Evolutionary conservation across 2,113 vertebrate species (phyloP), one percentile per base, ranked within the genome.

Genomic region (Tenebrosternarchus preto): DNA sequence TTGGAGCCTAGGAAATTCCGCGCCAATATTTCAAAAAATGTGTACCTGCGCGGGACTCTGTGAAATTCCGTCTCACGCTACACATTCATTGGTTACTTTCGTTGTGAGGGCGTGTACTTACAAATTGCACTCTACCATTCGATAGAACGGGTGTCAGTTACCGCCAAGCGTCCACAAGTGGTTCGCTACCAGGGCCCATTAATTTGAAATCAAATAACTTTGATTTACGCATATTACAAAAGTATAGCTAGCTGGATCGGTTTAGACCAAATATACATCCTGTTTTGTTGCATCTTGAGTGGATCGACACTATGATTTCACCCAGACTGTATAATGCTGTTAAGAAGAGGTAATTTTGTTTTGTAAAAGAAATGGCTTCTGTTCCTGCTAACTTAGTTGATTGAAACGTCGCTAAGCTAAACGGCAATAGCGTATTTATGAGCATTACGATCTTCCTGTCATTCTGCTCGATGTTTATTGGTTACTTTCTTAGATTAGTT

Each of bases 11-110:
- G 0, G 59, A 83, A 70, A 85, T 92, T 92, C 91, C 91, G 92
- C 93, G 93, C 93, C 92, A 93, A 90, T 84, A 93, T 92, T 94
- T 93, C 86, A 91, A 93, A 94, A 90, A 85, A 88, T 68, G 83
- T 87, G 86, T 87, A 92, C 90, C 87, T 91, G 90, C 92, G 92
- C 92, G 92, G 92, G 92, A 92, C 87, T 2, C 46, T n/a, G 17
- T 39, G 56, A 75, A 85, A 82, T 91, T 86, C 87, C 46, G 78
- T 56, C 78, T 80, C 71, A 33, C 25, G 70, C 73, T 66, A 72
- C 12, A 29, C 60, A 74, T 80, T 80, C 29, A 93, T 93, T 93
- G 92, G 92, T 73, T 76, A 27, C 0, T 50, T 60, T 0, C 0
- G 0, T 1, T 0, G 19, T 22, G 24, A 63, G 7, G 90, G 92